Evolutionary conservation across 2,113 vertebrate genomes (phyloP).

Genomic region (Plecturocebus donacophilus): DNA sequence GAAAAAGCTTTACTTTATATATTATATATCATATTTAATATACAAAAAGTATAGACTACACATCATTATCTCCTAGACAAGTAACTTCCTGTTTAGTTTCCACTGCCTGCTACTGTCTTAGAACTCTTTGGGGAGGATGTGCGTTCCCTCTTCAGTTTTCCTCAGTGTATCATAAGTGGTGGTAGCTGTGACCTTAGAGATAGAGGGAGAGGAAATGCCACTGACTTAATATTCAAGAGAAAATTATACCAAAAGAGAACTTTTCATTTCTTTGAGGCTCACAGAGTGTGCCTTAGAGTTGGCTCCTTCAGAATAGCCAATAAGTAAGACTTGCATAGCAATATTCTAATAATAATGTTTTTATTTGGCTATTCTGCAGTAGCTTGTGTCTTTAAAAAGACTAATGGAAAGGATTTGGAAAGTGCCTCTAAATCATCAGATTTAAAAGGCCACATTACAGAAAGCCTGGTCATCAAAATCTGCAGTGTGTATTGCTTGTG

Average conservation of each 20-base stretch:
- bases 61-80: neutral
- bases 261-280: neutral
- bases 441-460: neutral
- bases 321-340: too few relatives aligned
- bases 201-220: neutral
- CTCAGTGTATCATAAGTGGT: fast-evolving
- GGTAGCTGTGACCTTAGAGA: neutral
- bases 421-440: neutral
- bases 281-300: neutral
- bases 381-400: neutral
- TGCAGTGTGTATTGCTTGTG: neutral
- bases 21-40: too few relatives aligned
- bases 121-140: neutral
- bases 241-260: neutral
- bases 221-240: neutral
- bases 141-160: neutral
- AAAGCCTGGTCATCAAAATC: neutral
- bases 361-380: neutral
- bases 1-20: neutral
- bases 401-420: neutral
- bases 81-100: neutral
- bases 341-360: neutral
- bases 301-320: too few relatives aligned
- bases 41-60: too few relatives aligned
- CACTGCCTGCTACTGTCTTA: neutral